Evolutionary conservation across 2,113 vertebrate genomes (phyloP).

Genomic region (Falco punctatus): DNA sequence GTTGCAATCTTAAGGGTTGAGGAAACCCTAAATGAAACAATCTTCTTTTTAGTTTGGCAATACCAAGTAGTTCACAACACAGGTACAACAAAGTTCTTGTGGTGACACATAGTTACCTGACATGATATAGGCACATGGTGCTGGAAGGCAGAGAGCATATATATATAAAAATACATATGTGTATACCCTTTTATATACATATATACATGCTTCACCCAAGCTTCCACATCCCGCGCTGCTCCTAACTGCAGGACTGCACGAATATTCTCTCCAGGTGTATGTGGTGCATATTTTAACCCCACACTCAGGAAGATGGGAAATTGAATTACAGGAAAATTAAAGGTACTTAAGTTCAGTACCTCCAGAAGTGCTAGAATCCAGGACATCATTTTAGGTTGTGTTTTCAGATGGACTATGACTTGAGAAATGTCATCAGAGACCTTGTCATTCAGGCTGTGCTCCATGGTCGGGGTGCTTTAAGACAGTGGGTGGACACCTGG

Average conservation of each 20-base stretch:
- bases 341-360: not conserved
- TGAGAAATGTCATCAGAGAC: not conserved
- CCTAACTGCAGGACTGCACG: rapidly evolving
- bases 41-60: not conserved
- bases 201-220: not conserved
- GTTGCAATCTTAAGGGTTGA: not conserved
- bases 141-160: not conserved
- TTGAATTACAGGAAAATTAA: not conserved
- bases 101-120: not conserved
- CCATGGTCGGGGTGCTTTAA: not conserved
- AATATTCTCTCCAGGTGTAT: not conserved
- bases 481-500: not conserved
- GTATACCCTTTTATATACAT: no score
- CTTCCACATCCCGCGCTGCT: not conserved
- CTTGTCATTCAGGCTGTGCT: not conserved
- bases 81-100: not conserved
- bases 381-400: rapidly evolving
- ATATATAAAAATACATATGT: no score
- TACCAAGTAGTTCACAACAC: not conserved
- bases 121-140: not conserved
- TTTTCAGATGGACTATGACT: not conserved
- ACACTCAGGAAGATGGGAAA: not conserved
- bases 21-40: not conserved
- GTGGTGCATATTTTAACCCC: not conserved
- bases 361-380: not conserved